Evolutionary conservation across 2,888 invertebrate genomes (phyloP).

Genomic region (Trichopoda pennipes): DNA sequence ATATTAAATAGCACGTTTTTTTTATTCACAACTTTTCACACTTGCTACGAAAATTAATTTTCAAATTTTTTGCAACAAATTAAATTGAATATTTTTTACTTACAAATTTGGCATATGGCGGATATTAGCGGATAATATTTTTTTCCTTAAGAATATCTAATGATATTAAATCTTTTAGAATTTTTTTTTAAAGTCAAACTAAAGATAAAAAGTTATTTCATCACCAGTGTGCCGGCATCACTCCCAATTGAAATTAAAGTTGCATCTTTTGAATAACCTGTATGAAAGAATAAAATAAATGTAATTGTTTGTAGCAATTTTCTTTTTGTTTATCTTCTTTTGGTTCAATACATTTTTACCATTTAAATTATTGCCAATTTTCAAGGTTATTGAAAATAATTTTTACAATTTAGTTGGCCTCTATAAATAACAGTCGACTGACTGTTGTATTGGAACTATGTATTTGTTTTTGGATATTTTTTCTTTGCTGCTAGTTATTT

Average conservation of each 20-base stretch:
- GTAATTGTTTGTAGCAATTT: slow-evolving; percentile 47
- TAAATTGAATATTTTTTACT: no score
- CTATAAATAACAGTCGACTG: slow-evolving; percentile 6
- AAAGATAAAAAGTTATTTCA: background rate
- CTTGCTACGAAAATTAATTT: background rate
- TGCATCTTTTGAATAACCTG: slow-evolving; percentile 17
- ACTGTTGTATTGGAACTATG: slow-evolving; percentile 3
- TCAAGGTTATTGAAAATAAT: slow-evolving; percentile 66
- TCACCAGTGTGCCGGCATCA: slow-evolving; percentile 36
- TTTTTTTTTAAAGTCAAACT: no score
- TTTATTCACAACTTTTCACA: slow-evolving; percentile 19
- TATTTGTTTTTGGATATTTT: background rate
- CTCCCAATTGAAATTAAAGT: slow-evolving; percentile 20
- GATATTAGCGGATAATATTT: no score
- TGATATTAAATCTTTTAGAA: no score
- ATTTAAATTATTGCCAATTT: slow-evolving; percentile 59
- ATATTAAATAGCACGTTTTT: slow-evolving; percentile 39
- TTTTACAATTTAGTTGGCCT: slow-evolving; percentile 49
- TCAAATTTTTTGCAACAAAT: no score
- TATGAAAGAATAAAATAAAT: slow-evolving; percentile 27
- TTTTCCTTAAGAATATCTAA: no score
- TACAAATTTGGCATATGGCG: no score
- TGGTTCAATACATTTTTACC: slow-evolving; percentile 37
- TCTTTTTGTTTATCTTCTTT: slow-evolving; percentile 1
- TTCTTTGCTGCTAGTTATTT: background rate